A percentile compares a stretch with the other conserved stretches of the same genome.
Evolutionary conservation across 2,113 vertebrate genomes (phyloP).

Genomic region (Solenodon paradoxus): DNA sequence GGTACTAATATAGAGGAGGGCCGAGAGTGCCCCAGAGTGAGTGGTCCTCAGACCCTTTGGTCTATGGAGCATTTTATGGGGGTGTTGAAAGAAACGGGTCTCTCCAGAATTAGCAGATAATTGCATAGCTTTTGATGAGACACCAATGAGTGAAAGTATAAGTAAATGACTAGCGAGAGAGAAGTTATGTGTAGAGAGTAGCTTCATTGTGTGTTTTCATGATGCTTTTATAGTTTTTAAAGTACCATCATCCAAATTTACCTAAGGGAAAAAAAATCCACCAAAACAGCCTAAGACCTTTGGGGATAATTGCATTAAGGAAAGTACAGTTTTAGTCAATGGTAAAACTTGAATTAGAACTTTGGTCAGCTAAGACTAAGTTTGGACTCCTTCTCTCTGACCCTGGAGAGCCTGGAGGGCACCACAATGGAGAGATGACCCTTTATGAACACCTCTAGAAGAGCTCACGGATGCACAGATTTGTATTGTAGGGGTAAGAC

Average conservation of each 20-base stretch:
- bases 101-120: constrained; percentile 63
- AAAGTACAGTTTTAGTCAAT: not conserved
- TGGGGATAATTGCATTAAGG: constrained; percentile 36
- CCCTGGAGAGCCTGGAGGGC: not conserved
- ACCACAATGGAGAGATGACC: not conserved
- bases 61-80: constrained; percentile 66
- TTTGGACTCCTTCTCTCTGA: not conserved
- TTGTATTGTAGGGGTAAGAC: not conserved
- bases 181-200: constrained; percentile 32
- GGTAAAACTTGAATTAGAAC: not conserved
- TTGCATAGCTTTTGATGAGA: constrained; percentile 62
- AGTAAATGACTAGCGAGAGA: constrained; percentile 54
- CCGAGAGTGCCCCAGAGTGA: not conserved
- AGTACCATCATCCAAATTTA: constrained; percentile 2
- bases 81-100: constrained; percentile 53
- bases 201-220: constrained; percentile 37
- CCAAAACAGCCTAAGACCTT: not conserved
- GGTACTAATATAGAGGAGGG: constrained; percentile 36
- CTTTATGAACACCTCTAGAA: not conserved
- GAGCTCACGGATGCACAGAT: not conserved
- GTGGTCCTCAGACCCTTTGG: constrained; percentile 55
- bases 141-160: constrained; percentile 10
- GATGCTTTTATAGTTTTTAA: constrained; percentile 32
- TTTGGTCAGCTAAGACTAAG: not conserved
- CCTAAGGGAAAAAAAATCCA: not conserved